These are phyloP conservation scores for Caenorhabditis zanzibari DNA, from an alignment of 2,888 invertebrate genomes.

Conservation along the genomic window DNA sequence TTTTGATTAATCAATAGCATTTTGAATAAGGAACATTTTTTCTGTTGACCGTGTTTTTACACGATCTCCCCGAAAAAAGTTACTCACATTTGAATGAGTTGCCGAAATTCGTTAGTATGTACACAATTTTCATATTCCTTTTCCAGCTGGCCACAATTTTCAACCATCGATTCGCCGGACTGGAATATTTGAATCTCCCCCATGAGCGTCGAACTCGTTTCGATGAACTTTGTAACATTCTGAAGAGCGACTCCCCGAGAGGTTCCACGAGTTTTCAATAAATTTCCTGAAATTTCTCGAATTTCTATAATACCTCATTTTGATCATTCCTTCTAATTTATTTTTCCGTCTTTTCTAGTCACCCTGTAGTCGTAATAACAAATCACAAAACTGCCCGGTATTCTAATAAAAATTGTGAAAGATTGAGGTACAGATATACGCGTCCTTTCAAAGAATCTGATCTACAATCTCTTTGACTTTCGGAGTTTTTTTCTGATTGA, in stretches of 20 bases:
- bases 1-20: no score
- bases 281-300: background rate
- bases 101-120: no score
- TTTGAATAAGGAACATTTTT: no score
- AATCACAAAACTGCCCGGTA: background rate
- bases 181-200: background rate
- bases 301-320: background rate
- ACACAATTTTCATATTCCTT: no score
- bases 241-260: background rate
- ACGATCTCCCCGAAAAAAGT: no score
- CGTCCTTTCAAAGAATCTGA: background rate
- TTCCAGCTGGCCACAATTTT: conserved; percentile 23
- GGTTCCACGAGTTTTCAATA: background rate
- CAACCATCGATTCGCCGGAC: conserved; percentile 2
- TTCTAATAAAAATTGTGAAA: conserved; percentile 18
- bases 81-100: no score
- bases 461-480: background rate
- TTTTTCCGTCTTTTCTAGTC: background rate
- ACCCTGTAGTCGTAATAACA: background rate
- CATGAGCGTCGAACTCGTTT: background rate
- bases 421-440: conserved; percentile 1
- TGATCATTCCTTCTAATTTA: background rate
- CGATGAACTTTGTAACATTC: conserved; percentile 1
- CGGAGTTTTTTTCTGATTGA: no score
- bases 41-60: no score